Percentiles rank a stretch among this genome's conserved stretches.
Evolutionary conservation across 2,888 invertebrate species (phyloP).

Genomic region (Hypercompe scribonia): DNA sequence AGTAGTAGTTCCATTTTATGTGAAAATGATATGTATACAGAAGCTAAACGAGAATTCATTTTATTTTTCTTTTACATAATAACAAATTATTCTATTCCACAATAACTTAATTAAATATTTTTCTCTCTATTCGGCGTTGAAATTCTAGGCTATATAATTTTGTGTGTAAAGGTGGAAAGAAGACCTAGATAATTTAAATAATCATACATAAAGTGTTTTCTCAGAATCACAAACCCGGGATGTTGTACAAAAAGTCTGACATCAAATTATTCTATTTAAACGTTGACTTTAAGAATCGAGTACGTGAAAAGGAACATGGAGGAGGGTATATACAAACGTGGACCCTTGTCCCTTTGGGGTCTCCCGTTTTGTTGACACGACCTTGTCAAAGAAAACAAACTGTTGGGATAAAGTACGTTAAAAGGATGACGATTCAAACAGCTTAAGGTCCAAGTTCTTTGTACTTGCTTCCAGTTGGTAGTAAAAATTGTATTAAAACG

Average conservation of each 20-base stretch:
- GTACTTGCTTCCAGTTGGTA: background rate
- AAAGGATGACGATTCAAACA: conserved; percentile 19
- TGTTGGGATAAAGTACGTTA: conserved; percentile 25
- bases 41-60: background rate
- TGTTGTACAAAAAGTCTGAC: conserved; percentile 11
- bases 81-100: background rate
- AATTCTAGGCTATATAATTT: background rate
- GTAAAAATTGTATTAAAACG: background rate
- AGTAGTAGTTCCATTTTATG: background rate
- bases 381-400: conserved; percentile 25
- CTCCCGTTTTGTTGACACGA: conserved; percentile 22
- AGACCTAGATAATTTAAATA: background rate
- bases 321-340: conserved; percentile 9
- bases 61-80: background rate
- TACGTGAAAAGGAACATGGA: conserved; percentile 16
- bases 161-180: background rate
- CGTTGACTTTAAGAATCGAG: conserved; percentile 18
- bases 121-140: background rate
- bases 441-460: conserved; percentile 4
- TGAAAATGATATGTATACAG: background rate
- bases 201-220: background rate
- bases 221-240: background rate
- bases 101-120: background rate
- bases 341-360: conserved; percentile 22
- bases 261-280: conserved; percentile 18